Evolutionary conservation across 2,888 invertebrate species (phyloP), one percentile per base, ranked within the genome.

Genomic region (Volucella bombylans): DNA sequence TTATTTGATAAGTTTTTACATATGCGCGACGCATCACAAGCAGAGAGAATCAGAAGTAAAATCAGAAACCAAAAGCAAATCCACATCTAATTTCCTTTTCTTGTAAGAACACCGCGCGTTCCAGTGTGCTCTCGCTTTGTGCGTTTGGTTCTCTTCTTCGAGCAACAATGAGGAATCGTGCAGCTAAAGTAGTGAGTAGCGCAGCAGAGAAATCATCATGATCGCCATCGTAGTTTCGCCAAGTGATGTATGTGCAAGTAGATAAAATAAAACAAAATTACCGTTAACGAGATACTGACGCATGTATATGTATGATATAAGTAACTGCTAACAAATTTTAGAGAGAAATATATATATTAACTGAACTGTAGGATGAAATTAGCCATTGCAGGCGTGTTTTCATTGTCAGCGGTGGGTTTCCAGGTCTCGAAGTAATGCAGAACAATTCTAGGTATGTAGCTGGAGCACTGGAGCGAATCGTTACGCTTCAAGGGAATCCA

Each of bases 221-320:
- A 31, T 31, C 47, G 14, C 43, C 52, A 47, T 64, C 23, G n/a
- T 45, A 11, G n/a, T 59, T 57, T 50, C 45, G 74, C 57, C 61
- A 41, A 54, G 18, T 39, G 78, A 47, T 50, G 18, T 49, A 78
- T 47, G 62, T 78, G 55, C 55, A 71, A 59, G 55, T 49, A 59
- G 45, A 54, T 57, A 45, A 14, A 18, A 67, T 55, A 45, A 55
- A 79, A 43, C 41, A 62, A 69, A 74, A 80, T 71, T 62, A 67
- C 49, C 69, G 31, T 73, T 74, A 74, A 65, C 23, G 18, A 79
- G 18, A 76, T 41, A 54, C 76, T 69, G 82, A 83, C 79, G 43
- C 31, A 31, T 31, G 31, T 82, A 71, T 71, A 78, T 65, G 64
- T 83, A 80, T 83, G 80, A 83, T 74, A 80, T 80, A 80, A 80